A percentile compares a stretch with the other conserved stretches of the same genome.
Evolutionary conservation across 2,113 vertebrate species (phyloP).

Genomic region (Burhinus oedicnemus): DNA sequence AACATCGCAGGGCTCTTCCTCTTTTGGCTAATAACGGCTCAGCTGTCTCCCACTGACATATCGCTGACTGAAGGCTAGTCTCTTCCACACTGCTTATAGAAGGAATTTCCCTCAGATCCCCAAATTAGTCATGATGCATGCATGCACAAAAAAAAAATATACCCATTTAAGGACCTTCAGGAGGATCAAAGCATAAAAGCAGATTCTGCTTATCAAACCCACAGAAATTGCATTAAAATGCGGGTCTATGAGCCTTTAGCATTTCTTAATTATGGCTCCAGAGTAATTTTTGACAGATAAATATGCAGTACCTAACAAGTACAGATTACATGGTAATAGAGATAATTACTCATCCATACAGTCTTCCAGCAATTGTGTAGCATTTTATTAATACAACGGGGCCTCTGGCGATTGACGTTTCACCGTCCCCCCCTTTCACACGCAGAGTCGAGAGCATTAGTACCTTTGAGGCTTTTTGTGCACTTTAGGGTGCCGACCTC

Average conservation of each 20-base stretch:
- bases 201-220: neutral
- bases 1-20: neutral
- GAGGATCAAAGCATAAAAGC: neutral
- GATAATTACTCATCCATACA: neutral
- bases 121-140: neutral
- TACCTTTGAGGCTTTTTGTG: neutral
- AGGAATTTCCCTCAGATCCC: conserved; percentile 25
- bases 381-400: neutral
- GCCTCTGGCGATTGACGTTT: neutral
- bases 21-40: conserved; percentile 3
- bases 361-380: neutral
- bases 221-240: neutral
- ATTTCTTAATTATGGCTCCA: neutral
- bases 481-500: neutral
- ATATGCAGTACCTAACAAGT: neutral
- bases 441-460: neutral
- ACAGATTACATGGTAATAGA: neutral
- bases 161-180: neutral
- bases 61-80: neutral
- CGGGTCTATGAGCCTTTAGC: neutral
- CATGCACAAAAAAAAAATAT: neutral
- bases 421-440: neutral
- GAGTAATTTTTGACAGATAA: neutral
- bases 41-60: neutral
- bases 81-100: neutral